A percentile compares a stretch with the other conserved stretches of the same genome.
Conservation (phyloP, 2,888 invertebrate genomes). For the Mycalesis mineus region DNA sequence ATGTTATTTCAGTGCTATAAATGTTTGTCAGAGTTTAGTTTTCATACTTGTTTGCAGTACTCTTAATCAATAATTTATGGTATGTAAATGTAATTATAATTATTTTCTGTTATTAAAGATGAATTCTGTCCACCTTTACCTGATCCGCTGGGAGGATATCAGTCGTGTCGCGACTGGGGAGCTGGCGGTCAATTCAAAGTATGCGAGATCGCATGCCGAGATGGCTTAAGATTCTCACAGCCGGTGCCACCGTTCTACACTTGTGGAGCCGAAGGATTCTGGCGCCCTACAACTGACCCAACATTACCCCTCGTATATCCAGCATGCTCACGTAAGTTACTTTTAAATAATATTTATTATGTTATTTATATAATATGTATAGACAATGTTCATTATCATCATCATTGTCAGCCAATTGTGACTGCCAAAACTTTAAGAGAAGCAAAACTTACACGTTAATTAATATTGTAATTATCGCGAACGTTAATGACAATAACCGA, state of each 20-base stretch:
- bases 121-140: constrained; percentile 94
- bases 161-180: constrained; percentile 97
- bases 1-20: too few relatives aligned
- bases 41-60: too few relatives aligned
- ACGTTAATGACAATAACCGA: too few relatives aligned
- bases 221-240: constrained; percentile 93
- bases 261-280: constrained; percentile 98
- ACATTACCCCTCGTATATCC: constrained; percentile 90
- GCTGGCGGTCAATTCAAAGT: constrained; percentile 97
- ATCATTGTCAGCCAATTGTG: too few relatives aligned
- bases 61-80: too few relatives aligned
- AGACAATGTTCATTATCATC: too few relatives aligned
- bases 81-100: not conserved
- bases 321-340: constrained; percentile 88
- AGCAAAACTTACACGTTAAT: too few relatives aligned
- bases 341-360: not conserved
- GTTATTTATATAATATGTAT: not conserved
- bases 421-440: too few relatives aligned
- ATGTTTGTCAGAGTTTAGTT: too few relatives aligned
- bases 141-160: constrained; percentile 94
- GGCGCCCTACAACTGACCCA: constrained; percentile 93
- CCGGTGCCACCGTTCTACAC: constrained; percentile 97
- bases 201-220: constrained; percentile 92
- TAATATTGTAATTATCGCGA: too few relatives aligned
- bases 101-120: constrained; percentile 68